These are phyloP conservation scores for Goniozus legneri DNA, from an alignment of 1,140 invertebrate genomes.

Conservation along the genomic window DNA sequence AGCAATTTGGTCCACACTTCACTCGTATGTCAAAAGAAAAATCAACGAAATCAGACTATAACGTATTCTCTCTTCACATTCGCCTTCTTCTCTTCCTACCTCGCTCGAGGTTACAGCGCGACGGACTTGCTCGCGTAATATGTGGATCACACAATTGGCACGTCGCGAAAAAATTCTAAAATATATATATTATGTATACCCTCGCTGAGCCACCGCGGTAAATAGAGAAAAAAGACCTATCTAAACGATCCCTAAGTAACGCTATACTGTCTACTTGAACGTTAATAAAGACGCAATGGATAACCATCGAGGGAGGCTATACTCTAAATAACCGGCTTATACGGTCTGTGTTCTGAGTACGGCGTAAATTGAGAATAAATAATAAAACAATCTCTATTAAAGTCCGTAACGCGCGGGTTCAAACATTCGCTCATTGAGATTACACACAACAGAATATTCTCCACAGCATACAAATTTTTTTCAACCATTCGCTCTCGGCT, in stretches of 20 bases:
- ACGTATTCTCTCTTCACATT: neutral
- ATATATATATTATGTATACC: conserved; percentile 16
- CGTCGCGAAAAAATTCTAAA: conserved; percentile 25
- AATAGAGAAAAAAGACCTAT: conserved; percentile 38
- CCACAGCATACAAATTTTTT: neutral
- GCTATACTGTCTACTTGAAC: conserved; percentile 45
- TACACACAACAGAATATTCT: neutral
- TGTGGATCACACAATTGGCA: conserved; percentile 39
- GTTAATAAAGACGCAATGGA: conserved; percentile 45
- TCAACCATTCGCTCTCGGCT: neutral
- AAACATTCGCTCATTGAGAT: neutral
- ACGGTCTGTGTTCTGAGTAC: conserved; percentile 1
- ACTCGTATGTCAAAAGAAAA: neutral
- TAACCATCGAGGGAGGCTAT: conserved; percentile 28
- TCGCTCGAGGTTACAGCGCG: conserved; percentile 1
- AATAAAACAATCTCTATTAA: conserved; percentile 44
- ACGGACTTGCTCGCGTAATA: conserved; percentile 1
- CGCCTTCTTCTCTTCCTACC: neutral
- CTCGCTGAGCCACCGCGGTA: conserved; percentile 45
- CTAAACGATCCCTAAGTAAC: conserved; percentile 45
- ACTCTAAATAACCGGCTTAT: neutral
- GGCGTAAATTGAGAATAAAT: conserved; percentile 45
- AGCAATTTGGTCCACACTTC: neutral
- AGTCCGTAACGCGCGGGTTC: neutral
- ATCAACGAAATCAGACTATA: neutral